A percentile compares a stretch with the other conserved stretches of the same genome.
These are phyloP conservation scores for Cyanistes caeruleus DNA, from an alignment of 2,113 vertebrate genomes.

Conservation along the genomic window DNA sequence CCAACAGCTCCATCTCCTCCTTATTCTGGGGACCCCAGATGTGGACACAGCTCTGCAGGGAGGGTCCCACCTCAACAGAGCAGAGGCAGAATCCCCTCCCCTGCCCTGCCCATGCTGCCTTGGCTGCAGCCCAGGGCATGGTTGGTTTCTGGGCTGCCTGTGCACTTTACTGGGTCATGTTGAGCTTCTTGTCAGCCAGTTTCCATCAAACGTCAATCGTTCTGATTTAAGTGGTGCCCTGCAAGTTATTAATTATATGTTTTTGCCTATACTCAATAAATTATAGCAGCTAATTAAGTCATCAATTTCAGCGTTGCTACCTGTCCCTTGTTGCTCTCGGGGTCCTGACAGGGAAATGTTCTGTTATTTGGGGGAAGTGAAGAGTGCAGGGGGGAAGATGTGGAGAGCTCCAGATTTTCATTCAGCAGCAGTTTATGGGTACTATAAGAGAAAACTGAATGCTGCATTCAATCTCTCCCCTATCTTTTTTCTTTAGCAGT, in stretches of 20 bases:
- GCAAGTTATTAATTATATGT: neutral
- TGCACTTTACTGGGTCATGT: neutral
- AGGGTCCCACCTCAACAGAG: neutral
- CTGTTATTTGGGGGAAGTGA: neutral
- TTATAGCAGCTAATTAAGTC: neutral
- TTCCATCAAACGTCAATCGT: neutral
- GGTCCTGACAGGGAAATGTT: neutral
- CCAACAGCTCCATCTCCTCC: neutral
- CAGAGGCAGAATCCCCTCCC: neutral
- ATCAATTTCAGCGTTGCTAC: neutral
- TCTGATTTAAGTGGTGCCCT: neutral
- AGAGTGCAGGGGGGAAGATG: neutral
- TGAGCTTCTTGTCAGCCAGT: neutral
- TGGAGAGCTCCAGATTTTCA: neutral
- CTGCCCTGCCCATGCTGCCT: rapidly evolving
- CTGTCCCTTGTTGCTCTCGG: neutral
- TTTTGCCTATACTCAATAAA: neutral
- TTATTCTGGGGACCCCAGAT: neutral
- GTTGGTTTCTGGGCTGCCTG: neutral
- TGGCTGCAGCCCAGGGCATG: neutral
- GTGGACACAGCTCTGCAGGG: neutral
- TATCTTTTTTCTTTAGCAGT: neutral
- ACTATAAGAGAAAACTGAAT: neutral
- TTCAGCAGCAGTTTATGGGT: neutral
- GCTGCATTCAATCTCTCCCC: neutral